These are phyloP conservation scores for Mormyrops boulengeri DNA, from an alignment of 2,797 vertebrate genomes.

Conservation along the genomic window DNA sequence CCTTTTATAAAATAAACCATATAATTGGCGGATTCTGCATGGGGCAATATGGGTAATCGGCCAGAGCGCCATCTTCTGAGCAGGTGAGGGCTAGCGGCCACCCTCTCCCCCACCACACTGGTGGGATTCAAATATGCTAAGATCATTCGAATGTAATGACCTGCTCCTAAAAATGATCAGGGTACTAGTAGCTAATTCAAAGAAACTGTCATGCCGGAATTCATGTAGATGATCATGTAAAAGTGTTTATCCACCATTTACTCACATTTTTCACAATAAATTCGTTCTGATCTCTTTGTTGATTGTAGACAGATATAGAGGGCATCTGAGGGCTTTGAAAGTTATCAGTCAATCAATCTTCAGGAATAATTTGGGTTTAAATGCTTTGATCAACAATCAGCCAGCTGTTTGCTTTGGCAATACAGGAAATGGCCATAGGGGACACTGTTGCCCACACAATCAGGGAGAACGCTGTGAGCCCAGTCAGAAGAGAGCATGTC, in stretches of 20 bases:
- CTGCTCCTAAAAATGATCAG: not conserved
- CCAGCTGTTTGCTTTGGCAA: not conserved
- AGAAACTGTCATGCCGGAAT: not conserved
- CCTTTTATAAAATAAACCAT: not conserved
- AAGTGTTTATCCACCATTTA: not conserved
- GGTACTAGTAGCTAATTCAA: not conserved
- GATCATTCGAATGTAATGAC: not conserved
- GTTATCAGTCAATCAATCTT: not conserved
- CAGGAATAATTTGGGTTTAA: not conserved
- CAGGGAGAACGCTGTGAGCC: not conserved
- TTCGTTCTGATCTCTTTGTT: not conserved
- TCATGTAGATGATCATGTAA: not conserved
- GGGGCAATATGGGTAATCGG: not conserved
- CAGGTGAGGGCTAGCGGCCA: not conserved
- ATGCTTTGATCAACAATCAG: not conserved
- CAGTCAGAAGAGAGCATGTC: constrained; percentile 22
- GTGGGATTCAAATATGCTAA: not conserved
- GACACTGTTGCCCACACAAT: constrained; percentile 29
- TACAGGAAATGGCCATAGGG: constrained; percentile 31
- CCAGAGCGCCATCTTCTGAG: not conserved
- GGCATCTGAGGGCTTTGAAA: not conserved
- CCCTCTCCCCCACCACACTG: not conserved
- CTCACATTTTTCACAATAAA: not conserved
- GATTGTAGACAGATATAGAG: not conserved
- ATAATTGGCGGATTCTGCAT: not conserved